Evolutionary conservation across 2,888 invertebrate genomes (phyloP).

Genomic region (Sesamia inferens): DNA sequence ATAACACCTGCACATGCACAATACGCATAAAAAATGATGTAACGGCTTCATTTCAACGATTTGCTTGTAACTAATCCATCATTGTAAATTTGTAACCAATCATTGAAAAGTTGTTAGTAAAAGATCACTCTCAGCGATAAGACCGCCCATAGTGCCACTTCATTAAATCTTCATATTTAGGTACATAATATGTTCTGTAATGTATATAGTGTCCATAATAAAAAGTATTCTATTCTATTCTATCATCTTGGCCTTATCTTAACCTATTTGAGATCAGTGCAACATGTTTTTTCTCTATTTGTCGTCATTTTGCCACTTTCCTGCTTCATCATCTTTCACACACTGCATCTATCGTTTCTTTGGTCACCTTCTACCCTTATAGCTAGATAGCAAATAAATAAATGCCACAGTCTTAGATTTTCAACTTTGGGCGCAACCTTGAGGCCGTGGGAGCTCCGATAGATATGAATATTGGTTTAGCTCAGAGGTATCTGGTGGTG

Average conservation of each 20-base stretch:
- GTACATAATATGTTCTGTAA: too few relatives aligned
- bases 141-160: too few relatives aligned
- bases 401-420: not conserved
- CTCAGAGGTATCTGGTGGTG: not conserved
- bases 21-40: not conserved
- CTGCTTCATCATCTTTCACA: not conserved
- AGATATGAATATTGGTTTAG: not conserved
- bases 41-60: not conserved
- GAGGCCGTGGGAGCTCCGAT: not conserved
- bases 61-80: not conserved
- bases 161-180: too few relatives aligned
- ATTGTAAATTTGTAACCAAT: not conserved
- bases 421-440: not conserved
- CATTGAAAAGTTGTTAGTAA: too few relatives aligned
- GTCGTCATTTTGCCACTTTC: not conserved
- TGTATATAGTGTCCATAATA: too few relatives aligned
- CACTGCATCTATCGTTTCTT: not conserved
- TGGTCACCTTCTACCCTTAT: not conserved
- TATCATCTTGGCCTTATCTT: not conserved
- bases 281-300: not conserved
- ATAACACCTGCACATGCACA: not conserved
- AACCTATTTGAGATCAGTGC: not conserved
- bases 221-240: too few relatives aligned
- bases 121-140: too few relatives aligned
- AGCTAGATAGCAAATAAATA: not conserved